Evolutionary conservation across 2,113 vertebrate species (phyloP), one percentile per base, ranked within the genome.

Genomic region (Isurus oxyrinchus): DNA sequence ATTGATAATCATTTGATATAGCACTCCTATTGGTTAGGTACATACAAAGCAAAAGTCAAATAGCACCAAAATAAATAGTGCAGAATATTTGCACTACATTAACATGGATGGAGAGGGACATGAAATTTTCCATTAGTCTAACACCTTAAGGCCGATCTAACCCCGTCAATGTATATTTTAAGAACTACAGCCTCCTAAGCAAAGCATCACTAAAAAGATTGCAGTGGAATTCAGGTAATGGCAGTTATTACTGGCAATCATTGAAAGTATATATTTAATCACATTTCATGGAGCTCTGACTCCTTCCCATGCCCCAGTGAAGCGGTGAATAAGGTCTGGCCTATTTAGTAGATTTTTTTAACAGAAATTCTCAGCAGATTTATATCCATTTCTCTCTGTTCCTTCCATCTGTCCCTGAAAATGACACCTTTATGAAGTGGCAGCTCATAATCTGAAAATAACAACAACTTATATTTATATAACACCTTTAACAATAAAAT

Each of bases 251-350:
- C 13, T 61, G 90, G 13, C 27, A n/a, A n/a, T n/a, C 57, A 31
- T 63, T 61, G n/a, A 81, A 91, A 93, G 63, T 93, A n/a, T 61
- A 57, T 90, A 57, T 57, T 93, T 93, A 61, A 93, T 40, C 13
- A 19, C 31, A 63, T n/a, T 90, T 90, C 14, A 19, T 2, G n/a
- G 35, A 61, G n/a, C 5, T 31, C 14, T 31, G 53, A 61, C 53
- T 5, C 55, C 57, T n/a, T 91, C 16, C 25, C 16, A 59, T 61
- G 31, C 10, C 35, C 35, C 31, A 21, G 0, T 61, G 57, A 21
- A 61, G 31, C 59, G 8, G 14, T 19, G 57, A 81, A 35, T 93
- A 61, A 93, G 35, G 35, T 57, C 63, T 61, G 55, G 27, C 8
- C 87, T 59, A 35, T 35, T 35, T 91, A 14, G 53, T 35, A 81